phyloP scores from a whole-genome alignment of 2,113 vertebrate genomes.

The Ranitomeya imitator region DNA sequence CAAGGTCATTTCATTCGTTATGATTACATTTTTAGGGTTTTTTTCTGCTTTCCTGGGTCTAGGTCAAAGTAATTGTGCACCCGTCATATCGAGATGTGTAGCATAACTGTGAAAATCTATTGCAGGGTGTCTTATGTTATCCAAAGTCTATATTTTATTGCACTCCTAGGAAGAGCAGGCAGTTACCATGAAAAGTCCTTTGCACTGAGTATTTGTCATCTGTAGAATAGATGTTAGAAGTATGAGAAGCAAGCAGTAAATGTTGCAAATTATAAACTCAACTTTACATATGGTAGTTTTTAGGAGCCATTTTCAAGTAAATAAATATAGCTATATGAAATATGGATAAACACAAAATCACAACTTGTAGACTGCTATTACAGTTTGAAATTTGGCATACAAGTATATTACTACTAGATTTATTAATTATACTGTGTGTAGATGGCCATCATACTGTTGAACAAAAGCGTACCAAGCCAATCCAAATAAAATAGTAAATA shows the following conservation, averaged over 20 bases:
- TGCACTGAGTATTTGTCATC: constrained; percentile 20
- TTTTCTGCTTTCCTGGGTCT: constrained; percentile 64
- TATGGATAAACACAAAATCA: no score
- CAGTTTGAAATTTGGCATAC: no score
- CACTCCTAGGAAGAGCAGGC: background rate
- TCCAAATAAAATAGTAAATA: no score
- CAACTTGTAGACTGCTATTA: no score
- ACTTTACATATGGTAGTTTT: no score
- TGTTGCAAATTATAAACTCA: no score
- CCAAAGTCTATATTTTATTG: constrained; percentile 44
- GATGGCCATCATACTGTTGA: no score
- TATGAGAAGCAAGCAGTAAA: background rate
- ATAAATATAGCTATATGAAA: no score
- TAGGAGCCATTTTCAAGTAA: no score
- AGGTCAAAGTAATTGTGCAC: constrained; percentile 61
- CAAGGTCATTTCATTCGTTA: constrained; percentile 69
- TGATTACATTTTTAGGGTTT: constrained; percentile 69
- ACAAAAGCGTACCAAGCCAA: no score
- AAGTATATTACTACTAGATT: no score
- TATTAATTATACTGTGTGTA: no score
- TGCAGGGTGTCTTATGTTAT: constrained; percentile 54
- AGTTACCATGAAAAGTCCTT: constrained; percentile 53
- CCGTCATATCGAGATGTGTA: constrained; percentile 52
- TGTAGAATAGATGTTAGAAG: constrained; percentile 15
- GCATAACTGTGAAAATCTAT: constrained; percentile 53